phyloP scores from a whole-genome alignment of 2,797 vertebrate species.

The Pogoniulus pusillus region DNA sequence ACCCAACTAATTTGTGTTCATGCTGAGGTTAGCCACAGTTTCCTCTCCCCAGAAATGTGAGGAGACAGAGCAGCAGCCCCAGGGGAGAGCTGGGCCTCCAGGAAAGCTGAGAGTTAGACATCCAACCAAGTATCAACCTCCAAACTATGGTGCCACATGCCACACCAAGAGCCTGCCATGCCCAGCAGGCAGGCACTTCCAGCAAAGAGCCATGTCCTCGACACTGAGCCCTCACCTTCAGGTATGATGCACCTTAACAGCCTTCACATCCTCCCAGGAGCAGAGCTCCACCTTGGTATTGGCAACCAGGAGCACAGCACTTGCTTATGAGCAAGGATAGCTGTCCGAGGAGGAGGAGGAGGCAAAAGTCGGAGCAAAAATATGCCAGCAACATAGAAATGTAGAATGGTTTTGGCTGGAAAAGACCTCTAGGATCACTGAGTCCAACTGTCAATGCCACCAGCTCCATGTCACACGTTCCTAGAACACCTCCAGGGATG shows the following conservation, averaged over 20 bases:
- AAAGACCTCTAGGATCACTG: too few relatives aligned
- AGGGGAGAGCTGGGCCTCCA: background rate
- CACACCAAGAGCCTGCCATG: background rate
- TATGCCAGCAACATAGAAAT: too few relatives aligned
- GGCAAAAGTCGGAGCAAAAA: background rate
- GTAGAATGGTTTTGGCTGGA: too few relatives aligned
- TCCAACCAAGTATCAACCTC: background rate
- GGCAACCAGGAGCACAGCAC: background rate
- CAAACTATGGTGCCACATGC: too few relatives aligned
- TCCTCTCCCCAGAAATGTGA: background rate
- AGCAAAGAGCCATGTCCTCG: background rate
- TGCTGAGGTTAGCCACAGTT: background rate
- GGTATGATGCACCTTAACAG: fast-evolving
- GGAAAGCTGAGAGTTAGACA: background rate
- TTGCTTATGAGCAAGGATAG: background rate
- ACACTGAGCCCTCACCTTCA: background rate
- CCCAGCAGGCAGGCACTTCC: background rate
- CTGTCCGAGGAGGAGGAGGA: background rate
- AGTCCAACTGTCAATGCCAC: too few relatives aligned
- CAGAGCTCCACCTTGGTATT: background rate
- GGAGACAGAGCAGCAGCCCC: constrained; percentile 1
- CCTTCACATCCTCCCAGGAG: background rate
- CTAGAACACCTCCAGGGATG: too few relatives aligned
- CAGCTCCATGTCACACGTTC: too few relatives aligned
- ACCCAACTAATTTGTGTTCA: background rate